Percentiles rank a stretch among this genome's conserved stretches.
These are phyloP conservation scores for Armadillidium nasatum DNA, from an alignment of 1,140 invertebrate genomes.

Conservation along the genomic window DNA sequence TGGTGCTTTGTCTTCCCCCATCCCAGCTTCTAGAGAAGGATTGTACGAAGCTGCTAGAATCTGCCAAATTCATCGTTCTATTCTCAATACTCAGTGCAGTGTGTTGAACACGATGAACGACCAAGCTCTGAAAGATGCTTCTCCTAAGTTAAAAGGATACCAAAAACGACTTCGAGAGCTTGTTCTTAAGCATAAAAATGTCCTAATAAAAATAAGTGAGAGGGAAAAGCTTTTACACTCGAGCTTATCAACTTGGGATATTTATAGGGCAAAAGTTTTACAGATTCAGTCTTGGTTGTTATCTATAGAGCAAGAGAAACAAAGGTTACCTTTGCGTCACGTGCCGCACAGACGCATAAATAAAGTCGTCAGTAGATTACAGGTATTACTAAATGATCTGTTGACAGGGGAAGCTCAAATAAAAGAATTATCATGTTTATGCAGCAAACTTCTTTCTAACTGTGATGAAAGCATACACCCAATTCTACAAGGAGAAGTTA, in stretches of 20 bases:
- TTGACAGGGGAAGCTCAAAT: constrained; percentile 62
- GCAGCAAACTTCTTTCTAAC: constrained; percentile 63
- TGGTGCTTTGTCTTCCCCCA: constrained; percentile 32
- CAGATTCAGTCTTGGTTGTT: constrained; percentile 72
- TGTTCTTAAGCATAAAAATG: constrained; percentile 73
- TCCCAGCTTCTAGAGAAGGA: constrained; percentile 42
- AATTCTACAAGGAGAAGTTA: constrained; percentile 72
- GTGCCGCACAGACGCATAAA: constrained; percentile 69
- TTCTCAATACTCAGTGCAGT: constrained; percentile 73
- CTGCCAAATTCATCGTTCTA: constrained; percentile 75
- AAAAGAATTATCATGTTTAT: constrained; percentile 60
- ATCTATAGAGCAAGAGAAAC: constrained; percentile 69
- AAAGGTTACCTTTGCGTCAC: constrained; percentile 69
- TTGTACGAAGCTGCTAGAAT: constrained; percentile 62
- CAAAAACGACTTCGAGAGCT: constrained; percentile 55
- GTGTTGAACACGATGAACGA: constrained; percentile 72
- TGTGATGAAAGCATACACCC: constrained; percentile 70
- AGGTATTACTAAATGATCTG: constrained; percentile 63
- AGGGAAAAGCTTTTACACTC: constrained; percentile 65
- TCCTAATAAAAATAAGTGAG: constrained; percentile 71
- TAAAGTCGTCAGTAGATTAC: constrained; percentile 60
- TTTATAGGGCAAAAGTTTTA: constrained; percentile 67
- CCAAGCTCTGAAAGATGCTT: constrained; percentile 71
- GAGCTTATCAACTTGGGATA: constrained; percentile 71
- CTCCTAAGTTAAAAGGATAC: constrained; percentile 51